phyloP scores from a whole-genome alignment of 2,797 vertebrate genomes.

The Bucorvus abyssinicus region DNA sequence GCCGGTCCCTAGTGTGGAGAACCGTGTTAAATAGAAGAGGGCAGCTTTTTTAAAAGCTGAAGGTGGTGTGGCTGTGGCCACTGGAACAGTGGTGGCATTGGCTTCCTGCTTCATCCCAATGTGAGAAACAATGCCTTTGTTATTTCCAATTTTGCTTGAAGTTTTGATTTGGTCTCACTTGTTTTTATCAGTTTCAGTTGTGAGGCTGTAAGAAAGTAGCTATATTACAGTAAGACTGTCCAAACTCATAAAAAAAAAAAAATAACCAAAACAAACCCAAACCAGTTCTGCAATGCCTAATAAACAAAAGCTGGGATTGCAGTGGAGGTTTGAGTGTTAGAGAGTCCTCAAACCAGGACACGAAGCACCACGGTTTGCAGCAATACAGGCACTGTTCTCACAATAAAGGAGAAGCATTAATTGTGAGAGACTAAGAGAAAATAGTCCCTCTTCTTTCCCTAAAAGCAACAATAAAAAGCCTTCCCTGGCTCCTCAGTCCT shows the following conservation, averaged over 20 bases:
- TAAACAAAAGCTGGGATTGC: not conserved
- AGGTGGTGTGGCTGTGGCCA: not conserved
- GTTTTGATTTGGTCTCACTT: not conserved
- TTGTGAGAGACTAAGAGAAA: not conserved
- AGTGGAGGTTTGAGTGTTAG: not conserved
- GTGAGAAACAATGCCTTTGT: not conserved
- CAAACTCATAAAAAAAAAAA: not conserved
- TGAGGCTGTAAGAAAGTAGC: not conserved
- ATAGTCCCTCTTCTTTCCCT: not conserved
- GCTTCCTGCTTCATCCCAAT: not conserved
- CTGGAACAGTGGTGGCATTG: not conserved
- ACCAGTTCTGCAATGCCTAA: not conserved
- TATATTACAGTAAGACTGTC: not conserved
- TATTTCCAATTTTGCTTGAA: not conserved
- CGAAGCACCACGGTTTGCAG: fast-evolving
- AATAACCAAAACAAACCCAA: not conserved
- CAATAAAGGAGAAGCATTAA: not conserved
- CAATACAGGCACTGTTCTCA: not conserved
- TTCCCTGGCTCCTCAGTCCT: not conserved
- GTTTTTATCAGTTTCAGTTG: not conserved
- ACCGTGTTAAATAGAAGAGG: not conserved
- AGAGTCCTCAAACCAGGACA: not conserved
- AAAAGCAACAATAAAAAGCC: not conserved
- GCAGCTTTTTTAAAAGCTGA: not conserved
- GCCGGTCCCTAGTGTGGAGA: not conserved